Percentiles rank a stretch among this genome's conserved stretches.
phyloP scores from a whole-genome alignment of 2,888 invertebrate genomes.

The Melipona beecheii region DNA sequence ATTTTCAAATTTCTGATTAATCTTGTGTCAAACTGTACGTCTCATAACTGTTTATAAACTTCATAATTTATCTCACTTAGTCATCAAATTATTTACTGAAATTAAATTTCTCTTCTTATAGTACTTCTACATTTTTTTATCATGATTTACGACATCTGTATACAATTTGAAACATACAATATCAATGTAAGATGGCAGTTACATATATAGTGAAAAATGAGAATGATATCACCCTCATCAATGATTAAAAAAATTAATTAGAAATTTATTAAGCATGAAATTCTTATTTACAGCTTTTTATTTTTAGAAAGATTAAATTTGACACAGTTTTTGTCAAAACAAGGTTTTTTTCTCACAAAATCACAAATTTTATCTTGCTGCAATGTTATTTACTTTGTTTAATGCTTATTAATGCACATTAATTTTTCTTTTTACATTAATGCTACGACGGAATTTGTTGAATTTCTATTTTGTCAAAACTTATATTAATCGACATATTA shows the following conservation, averaged over 20 bases:
- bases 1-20: slow-evolving; percentile 15
- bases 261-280: slow-evolving; percentile 66
- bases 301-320: slow-evolving; percentile 67
- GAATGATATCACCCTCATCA: slow-evolving; percentile 48
- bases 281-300: slow-evolving; percentile 72
- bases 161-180: slow-evolving; percentile 58
- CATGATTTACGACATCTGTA: slow-evolving; percentile 48
- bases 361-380: slow-evolving; percentile 49
- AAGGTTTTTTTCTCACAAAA: slow-evolving; percentile 60
- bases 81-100: slow-evolving; percentile 47
- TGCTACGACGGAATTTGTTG: slow-evolving; percentile 71
- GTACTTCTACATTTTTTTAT: slow-evolving; percentile 46
- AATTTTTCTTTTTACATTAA: slow-evolving; percentile 68
- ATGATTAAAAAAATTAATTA: slow-evolving; percentile 62
- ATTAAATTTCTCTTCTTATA: slow-evolving; percentile 47
- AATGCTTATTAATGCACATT: slow-evolving; percentile 58
- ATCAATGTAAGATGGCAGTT: slow-evolving; percentile 54
- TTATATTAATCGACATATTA: slow-evolving; percentile 72
- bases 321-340: slow-evolving; percentile 68
- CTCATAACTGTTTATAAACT: slow-evolving; percentile 40
- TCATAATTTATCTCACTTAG: slow-evolving; percentile 45
- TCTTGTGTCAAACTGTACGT: slow-evolving; percentile 25
- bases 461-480: slow-evolving; percentile 69
- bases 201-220: slow-evolving; percentile 52
- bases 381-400: slow-evolving; percentile 44